Evolutionary conservation across 1,140 invertebrate species (phyloP).

Genomic region (Uloborus diversus): DNA sequence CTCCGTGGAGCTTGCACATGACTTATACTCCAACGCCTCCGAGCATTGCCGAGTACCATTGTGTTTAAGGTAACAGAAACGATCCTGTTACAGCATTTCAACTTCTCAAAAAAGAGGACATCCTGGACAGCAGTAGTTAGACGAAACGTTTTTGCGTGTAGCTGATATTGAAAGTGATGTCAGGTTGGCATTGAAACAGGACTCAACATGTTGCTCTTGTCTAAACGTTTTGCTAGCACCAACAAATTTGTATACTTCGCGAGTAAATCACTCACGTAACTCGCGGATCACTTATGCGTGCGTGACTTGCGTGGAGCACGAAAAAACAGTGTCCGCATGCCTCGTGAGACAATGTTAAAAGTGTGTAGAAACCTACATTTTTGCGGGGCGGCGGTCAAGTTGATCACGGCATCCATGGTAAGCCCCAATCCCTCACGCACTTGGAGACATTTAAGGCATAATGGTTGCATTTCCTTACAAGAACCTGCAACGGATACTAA

Average conservation of each 20-base stretch:
- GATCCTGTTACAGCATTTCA: too few species aligned
- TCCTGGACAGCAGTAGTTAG: neutral
- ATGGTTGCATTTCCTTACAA: conserved; percentile 35
- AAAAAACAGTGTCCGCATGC: conserved; percentile 30
- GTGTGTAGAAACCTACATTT: conserved; percentile 39
- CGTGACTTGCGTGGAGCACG: conserved; percentile 40
- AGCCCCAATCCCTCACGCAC: conserved; percentile 16
- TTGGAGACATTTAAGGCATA: conserved; percentile 29
- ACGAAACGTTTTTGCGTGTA: conserved; percentile 17
- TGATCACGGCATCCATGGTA: conserved; percentile 28
- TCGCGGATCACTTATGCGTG: conserved; percentile 34
- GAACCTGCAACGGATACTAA: conserved; percentile 20
- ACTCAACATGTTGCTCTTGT: conserved; percentile 30
- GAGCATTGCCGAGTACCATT: too few species aligned
- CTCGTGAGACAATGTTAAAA: conserved; percentile 51
- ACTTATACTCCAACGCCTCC: too few species aligned
- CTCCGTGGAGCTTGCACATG: too few species aligned
- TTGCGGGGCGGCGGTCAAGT: conserved; percentile 30
- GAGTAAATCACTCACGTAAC: conserved; percentile 43
- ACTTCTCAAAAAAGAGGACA: too few species aligned
- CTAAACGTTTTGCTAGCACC: conserved; percentile 30
- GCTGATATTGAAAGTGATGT: conserved; percentile 26
- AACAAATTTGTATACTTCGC: conserved; percentile 52
- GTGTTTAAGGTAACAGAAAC: too few species aligned
- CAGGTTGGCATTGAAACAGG: neutral